Percentiles rank a stretch among this genome's conserved stretches.
These are phyloP conservation scores for Parnassius apollo DNA, from an alignment of 2,888 invertebrate genomes.

Conservation along the genomic window DNA sequence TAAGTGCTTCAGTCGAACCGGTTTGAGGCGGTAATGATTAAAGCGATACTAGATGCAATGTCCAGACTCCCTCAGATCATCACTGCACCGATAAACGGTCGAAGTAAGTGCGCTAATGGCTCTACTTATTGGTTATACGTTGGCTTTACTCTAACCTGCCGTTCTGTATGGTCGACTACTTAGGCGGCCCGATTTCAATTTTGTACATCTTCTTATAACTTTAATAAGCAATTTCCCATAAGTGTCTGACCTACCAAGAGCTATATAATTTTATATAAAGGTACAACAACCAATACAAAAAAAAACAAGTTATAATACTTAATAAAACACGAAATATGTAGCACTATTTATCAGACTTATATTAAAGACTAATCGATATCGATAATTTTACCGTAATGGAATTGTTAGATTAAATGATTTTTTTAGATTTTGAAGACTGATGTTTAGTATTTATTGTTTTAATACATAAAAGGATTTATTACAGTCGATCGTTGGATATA, in stretches of 20 bases:
- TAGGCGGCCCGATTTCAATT: conserved; percentile 1
- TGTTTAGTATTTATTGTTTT: no score
- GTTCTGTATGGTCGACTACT: conserved; percentile 5
- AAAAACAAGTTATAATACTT: no score
- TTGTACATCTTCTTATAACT: conserved; percentile 15
- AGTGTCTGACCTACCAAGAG: background rate
- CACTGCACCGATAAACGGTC: conserved; percentile 20
- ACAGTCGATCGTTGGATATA: no score
- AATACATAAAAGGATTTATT: no score
- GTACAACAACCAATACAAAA: no score
- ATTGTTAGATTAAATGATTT: no score
- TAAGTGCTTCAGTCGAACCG: conserved; percentile 6
- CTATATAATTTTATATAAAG: no score
- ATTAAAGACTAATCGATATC: no score
- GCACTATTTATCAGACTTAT: no score
- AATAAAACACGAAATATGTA: no score
- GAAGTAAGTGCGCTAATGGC: conserved; percentile 17
- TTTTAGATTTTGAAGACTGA: no score
- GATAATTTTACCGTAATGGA: no score
- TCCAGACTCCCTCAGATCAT: conserved; percentile 10
- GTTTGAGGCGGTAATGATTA: conserved; percentile 18
- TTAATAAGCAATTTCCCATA: conserved; percentile 8
- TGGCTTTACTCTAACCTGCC: conserved; percentile 10
- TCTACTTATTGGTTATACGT: conserved; percentile 10
- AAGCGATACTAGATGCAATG: conserved; percentile 8